Base-by-base conservation (phyloP, 1,140 invertebrate species). In the Phocides pigmalion region DNA sequence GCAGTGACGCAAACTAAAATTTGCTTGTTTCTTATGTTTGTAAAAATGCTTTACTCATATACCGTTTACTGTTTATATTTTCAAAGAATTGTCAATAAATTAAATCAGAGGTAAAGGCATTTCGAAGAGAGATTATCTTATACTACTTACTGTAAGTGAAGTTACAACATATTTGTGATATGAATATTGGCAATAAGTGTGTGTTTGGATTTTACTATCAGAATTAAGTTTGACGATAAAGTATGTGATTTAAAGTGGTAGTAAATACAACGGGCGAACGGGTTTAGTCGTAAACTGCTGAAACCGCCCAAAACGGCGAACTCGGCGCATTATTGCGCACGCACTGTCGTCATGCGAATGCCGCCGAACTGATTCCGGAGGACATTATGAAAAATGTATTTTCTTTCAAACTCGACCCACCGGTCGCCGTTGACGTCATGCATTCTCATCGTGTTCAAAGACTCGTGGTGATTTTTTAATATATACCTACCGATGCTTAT, bases 361-460 rank as follows among this genome's bases (percentile, higher is more conserved):
- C 47, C 25, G 47, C 25, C 32, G 25, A 50, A 50, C 25, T 50
- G 42, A 46, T 46, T 68, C 64, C 46, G 22, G 65, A 72, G 67
- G 64, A 72, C 70, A 73, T 74, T 68, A 71, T 78, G 75, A 80
- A 82, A 82, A 76, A 76, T 79, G 72, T 79, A 76, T 79, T 75
- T 82, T 78, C 73, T 78, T 79, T 72, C 70, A 69, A 68, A 69
- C 66, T 61, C 64, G 61, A 69, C 49, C 61, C 68, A 68, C 53
- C 63, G 61, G 37, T 56, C 63, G 44, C 32, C 58, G 39, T 59
- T 82, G 76, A 77, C 78, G 80, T 79, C 74, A 82, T 22, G 20
- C 69, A 59, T 59, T 68, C 70, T 65, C 59, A 58, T 11, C 56
- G 49, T 39, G n/a, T 66, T 46, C 44, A 69, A 71, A 63, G 70